Base-by-base conservation (phyloP, 2,888 invertebrate species). In the Icerya purchasi region DNA sequence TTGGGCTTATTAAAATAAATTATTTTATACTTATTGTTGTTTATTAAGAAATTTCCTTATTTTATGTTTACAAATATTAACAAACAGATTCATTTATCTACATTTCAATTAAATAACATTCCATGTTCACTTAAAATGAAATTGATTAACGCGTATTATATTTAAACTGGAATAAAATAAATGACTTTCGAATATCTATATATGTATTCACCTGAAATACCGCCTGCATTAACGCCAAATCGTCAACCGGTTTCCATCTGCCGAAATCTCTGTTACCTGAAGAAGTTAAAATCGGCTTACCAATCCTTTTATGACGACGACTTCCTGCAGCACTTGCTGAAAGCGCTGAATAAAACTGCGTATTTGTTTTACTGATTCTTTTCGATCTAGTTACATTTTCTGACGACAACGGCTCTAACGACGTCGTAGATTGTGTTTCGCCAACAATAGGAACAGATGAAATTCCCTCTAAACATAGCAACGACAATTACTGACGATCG, bases 201-300 rank as follows among this genome's bases (percentile, higher is more conserved):
- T n/a, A n/a, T 53, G 10, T 53, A 22, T 14, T 62, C 64, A 84
- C 84, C 75, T 92, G 96, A 68, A 91, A 87, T 2, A 96, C 89
- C 62, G 91, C 93, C 63, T 89, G 82, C 63, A 98, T 89, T 1
- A 98, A 76, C 0, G 90, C 86, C 24, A 97, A 75, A 75, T 98
- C 98, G 75, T 98, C 98, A 22, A 88, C 86, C 1, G 96, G 93
- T 70, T 96, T 94, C 97, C 97, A 98, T 59, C 92, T 78, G 0
- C 94, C 94, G 54, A 89, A 75, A 73, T 88, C 88, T 73, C 88
- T 85, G 1, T 85, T 83, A 3, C 84, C 80, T 65, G 84, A 72
- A 58, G 82, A 81, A 69, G 53, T 22, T 50, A 53, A 53, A n/a
- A n/a, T n/a, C n/a, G 52, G 54, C 20, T 55, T 60, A 22, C 22